These are phyloP conservation scores for Mercenaria mercenaria DNA, from an alignment of 1,140 invertebrate genomes.

Conservation along the genomic window DNA sequence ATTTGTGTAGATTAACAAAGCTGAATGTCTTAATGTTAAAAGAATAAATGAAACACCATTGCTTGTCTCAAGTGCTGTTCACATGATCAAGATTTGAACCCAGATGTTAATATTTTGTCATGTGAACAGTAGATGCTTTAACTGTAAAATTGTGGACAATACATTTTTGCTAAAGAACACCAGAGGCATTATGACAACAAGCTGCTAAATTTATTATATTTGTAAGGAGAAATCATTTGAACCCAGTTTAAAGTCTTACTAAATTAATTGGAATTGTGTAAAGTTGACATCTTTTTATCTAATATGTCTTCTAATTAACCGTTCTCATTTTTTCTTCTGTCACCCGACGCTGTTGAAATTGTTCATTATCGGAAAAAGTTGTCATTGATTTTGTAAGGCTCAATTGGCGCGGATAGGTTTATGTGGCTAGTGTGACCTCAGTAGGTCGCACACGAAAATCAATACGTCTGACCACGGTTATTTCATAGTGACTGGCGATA, in stretches of 20 bases:
- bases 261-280: neutral
- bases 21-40: too few relatives aligned
- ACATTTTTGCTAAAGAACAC: too few relatives aligned
- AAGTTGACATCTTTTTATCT: neutral
- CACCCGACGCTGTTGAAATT: conserved; percentile 9
- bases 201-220: too few relatives aligned
- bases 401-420: conserved; percentile 12
- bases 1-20: too few relatives aligned
- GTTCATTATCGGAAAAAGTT: conserved; percentile 37
- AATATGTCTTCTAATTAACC: conserved; percentile 22
- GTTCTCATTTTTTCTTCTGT: conserved; percentile 18
- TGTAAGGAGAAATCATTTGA: too few relatives aligned
- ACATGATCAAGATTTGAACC: too few relatives aligned
- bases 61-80: too few relatives aligned
- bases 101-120: too few relatives aligned
- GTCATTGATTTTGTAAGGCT: conserved; percentile 26
- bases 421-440: conserved; percentile 14
- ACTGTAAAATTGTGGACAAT: too few relatives aligned
- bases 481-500: conserved; percentile 19
- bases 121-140: too few relatives aligned
- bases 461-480: conserved; percentile 26
- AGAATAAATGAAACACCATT: too few relatives aligned
- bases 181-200: too few relatives aligned
- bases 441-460: conserved; percentile 1
- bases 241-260: neutral